Conservation (phyloP, 2,113 vertebrate species). For the Dermatemys mawii region DNA sequence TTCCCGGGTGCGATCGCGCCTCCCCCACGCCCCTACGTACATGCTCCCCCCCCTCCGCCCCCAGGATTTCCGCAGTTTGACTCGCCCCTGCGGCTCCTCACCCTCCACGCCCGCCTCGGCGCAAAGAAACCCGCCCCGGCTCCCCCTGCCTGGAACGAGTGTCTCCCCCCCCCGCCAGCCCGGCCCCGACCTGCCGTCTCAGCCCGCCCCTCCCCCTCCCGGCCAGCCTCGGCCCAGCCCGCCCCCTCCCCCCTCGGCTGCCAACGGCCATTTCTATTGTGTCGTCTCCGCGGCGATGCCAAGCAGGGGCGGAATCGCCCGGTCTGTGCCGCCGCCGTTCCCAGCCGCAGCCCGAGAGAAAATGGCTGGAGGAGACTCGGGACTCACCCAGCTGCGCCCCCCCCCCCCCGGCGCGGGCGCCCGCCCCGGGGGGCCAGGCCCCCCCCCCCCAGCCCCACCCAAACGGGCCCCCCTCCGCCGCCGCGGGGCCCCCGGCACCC, state of each 20-base stretch:
- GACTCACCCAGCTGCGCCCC: not conserved
- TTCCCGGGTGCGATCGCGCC: not conserved
- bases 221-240: not conserved
- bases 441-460: not conserved
- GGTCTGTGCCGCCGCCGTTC: not conserved
- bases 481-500: not conserved
- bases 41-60: not conserved
- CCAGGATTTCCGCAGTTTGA: constrained; percentile 20
- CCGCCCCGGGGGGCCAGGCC: not conserved
- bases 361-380: not conserved
- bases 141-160: not conserved
- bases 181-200: not conserved
- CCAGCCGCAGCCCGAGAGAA: not conserved
- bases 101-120: not conserved
- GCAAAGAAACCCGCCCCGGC: not conserved
- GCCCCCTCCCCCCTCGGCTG: constrained; percentile 8
- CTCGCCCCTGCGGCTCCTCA: not conserved
- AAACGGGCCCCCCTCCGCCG: rapidly evolving
- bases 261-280: constrained; percentile 69
- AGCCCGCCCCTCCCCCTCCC: not conserved
- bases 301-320: not conserved
- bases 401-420: not conserved
- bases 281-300: constrained; percentile 38
- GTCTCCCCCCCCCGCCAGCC: not conserved
- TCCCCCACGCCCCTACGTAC: not conserved